These are phyloP conservation scores for Acrocephalus arundinaceus DNA, from an alignment of 2,113 vertebrate genomes.

Conservation along the genomic window DNA sequence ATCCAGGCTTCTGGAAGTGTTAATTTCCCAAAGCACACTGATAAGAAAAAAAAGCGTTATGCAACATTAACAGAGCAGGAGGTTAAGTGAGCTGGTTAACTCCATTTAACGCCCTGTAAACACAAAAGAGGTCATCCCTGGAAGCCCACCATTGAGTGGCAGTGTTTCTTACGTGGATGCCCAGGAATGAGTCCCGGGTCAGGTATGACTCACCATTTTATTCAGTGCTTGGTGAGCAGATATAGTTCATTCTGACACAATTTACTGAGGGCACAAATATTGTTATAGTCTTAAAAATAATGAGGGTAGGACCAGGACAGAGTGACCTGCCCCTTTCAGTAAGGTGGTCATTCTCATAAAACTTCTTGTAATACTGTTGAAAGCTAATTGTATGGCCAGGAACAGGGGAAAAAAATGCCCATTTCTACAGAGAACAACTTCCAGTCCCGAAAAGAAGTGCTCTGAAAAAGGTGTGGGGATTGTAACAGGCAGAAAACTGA, in stretches of 20 bases:
- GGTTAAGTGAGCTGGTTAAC: conserved; percentile 8
- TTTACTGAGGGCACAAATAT: conserved; percentile 21
- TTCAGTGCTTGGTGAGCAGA: background rate
- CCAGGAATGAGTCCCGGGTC: background rate
- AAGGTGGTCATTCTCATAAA: background rate
- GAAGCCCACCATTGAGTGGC: background rate
- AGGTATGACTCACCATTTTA: conserved; percentile 42
- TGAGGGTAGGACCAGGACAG: background rate
- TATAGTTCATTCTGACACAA: conserved; percentile 5
- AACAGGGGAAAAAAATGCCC: background rate
- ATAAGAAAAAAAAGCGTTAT: conserved; percentile 4
- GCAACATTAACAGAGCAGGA: background rate
- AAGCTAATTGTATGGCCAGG: background rate
- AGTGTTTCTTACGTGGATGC: background rate
- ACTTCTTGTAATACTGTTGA: background rate
- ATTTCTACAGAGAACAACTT: background rate
- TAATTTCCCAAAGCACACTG: conserved; percentile 23
- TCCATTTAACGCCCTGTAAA: background rate
- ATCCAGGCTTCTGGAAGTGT: conserved; percentile 26
- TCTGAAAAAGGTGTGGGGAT: background rate
- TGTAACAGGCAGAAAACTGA: background rate
- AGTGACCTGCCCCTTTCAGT: background rate
- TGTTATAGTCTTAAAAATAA: conserved; percentile 40
- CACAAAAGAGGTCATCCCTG: background rate
- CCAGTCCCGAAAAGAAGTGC: background rate